Evolutionary conservation across 2,888 invertebrate species (phyloP), one percentile per base, ranked within the genome.

Genomic region (Tachina grossa): DNA sequence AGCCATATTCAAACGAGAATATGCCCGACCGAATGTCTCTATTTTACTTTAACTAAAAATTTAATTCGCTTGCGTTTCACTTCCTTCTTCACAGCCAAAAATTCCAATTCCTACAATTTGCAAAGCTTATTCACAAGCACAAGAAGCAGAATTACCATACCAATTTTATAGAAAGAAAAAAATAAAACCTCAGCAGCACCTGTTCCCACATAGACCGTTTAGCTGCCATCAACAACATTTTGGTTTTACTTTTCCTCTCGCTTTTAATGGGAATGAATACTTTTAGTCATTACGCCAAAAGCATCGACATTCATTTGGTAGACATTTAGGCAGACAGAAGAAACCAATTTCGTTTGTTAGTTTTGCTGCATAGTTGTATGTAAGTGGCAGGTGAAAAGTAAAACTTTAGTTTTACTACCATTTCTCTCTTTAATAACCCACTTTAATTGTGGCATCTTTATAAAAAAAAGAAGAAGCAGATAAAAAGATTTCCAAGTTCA

Each of bases 281-380:
- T n/a, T 72, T 19, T 66, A 76, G 68, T 69, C 61, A 78, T 78
- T 78, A 61, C 69, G 78, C 78, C 69, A 78, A 31, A 77, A 69
- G 61, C 45, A 78, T 71, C 53, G 53, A 39, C 61, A 63, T 55
- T 71, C 61, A 79, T 81, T 77, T 85, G 43, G 59, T 55, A 81
- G 84, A 81, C 81, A 85, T 85, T 85, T 77, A 43, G 84, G 72
- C 84, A 85, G 84, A 85, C 84, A 77, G 63, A 63, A 63, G 45
- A 76, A 78, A 47, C 53, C 19, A 63, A 71, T 71, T 79, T 71
- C 1, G 45, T 71, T 75, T 53, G 39, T 13, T 13, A 13, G 53
- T 79, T 55, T 39, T 13, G 43, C 39, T 51, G 53, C 13, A 43
- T 51, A 53, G n/a, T n/a, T n/a, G n/a, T n/a, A n/a, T n/a, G n/a